A percentile compares a stretch with the other conserved stretches of the same genome.
Conservation (phyloP, 2,888 invertebrate species). For the Pseudococcus longispinus region DNA sequence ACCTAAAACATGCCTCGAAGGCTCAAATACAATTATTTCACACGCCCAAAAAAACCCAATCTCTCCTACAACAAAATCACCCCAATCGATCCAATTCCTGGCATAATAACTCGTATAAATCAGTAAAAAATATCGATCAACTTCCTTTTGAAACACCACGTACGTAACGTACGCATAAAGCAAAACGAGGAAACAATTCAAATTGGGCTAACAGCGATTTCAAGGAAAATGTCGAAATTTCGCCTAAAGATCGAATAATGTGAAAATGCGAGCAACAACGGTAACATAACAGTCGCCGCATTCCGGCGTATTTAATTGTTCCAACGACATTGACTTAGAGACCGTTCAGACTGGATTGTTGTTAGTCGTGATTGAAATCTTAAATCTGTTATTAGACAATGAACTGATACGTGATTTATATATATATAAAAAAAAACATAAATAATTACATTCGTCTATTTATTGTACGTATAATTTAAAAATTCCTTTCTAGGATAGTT, state of each 20-base stretch:
- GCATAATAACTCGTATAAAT: background rate
- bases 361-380: constrained; percentile 33
- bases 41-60: too few species aligned
- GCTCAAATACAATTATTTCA: too few species aligned
- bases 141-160: background rate
- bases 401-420: constrained; percentile 28
- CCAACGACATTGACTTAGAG: constrained; percentile 14
- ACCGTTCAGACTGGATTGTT: constrained; percentile 12
- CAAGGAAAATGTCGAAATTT: constrained; percentile 39
- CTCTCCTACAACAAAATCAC: background rate
- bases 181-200: background rate
- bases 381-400: constrained; percentile 26
- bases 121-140: background rate
- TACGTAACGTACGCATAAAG: background rate
- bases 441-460: background rate
- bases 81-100: background rate
- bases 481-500: constrained; percentile 14
- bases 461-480: constrained; percentile 29
- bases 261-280: background rate
- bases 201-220: background rate
- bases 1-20: too few species aligned
- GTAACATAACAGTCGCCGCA: background rate
- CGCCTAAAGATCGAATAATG: constrained; percentile 25
- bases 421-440: constrained; percentile 10
- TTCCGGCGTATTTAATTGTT: constrained; percentile 9